Conservation (phyloP, 2,113 vertebrate genomes). For the Psephotus haematonotus region DNA sequence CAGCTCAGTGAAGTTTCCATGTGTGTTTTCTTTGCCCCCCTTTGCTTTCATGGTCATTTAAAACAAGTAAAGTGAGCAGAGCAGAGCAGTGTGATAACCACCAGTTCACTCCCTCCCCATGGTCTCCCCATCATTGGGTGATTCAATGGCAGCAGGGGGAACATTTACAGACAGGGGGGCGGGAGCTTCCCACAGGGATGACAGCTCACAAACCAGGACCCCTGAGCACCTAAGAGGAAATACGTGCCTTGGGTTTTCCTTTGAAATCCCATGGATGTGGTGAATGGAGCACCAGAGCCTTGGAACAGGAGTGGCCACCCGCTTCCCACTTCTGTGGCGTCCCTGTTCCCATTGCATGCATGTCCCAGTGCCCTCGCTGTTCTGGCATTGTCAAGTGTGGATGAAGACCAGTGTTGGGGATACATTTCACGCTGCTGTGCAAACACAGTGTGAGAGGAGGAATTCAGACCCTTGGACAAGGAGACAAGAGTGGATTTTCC, state of each 20-base stretch:
- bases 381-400: neutral
- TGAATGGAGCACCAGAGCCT: neutral
- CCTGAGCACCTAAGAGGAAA: neutral
- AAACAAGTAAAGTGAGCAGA: constrained; percentile 53
- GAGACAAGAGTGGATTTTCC: constrained; percentile 2
- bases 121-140: constrained; percentile 32
- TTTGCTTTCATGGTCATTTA: constrained; percentile 56
- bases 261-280: neutral
- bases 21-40: constrained; percentile 20
- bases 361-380: constrained; percentile 18
- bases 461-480: constrained; percentile 18
- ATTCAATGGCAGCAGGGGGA: constrained; percentile 34
- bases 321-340: neutral
- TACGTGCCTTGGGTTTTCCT: neutral
- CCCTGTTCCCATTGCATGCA: neutral
- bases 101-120: constrained; percentile 56
- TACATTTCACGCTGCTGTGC: constrained; percentile 36
- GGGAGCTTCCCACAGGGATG: constrained; percentile 8
- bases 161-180: neutral
- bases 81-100: neutral
- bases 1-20: constrained; percentile 57
- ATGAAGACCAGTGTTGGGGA: neutral
- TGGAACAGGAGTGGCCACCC: neutral
- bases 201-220: neutral
- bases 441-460: constrained; percentile 36